These are phyloP conservation scores for Drosophila teissieri DNA, from an alignment of 1,140 invertebrate species.

Conservation along the genomic window DNA sequence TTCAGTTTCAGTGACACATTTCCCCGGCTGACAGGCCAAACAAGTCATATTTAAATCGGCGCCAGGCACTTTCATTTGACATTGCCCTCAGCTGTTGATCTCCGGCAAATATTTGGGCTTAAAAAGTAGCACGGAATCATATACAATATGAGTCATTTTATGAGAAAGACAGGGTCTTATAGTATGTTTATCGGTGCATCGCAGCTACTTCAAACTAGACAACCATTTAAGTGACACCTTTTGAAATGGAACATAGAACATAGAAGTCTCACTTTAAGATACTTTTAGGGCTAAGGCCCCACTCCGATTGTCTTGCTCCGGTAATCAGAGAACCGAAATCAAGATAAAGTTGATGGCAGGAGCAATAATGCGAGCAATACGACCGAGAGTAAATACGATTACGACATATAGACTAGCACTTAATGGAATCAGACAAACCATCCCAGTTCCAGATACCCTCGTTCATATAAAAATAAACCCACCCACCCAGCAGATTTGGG, in stretches of 20 bases:
- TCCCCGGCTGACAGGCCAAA: constrained; percentile 30
- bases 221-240: not conserved
- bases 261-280: too few species aligned
- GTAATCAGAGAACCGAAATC: constrained; percentile 38
- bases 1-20: constrained; percentile 42
- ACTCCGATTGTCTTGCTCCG: constrained; percentile 22
- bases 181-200: not conserved
- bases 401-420: constrained; percentile 44
- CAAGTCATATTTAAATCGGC: constrained; percentile 38
- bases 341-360: constrained; percentile 24
- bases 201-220: not conserved
- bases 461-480: not conserved
- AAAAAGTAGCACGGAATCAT: constrained; percentile 22
- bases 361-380: constrained; percentile 12
- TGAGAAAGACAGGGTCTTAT: not conserved
- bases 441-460: constrained; percentile 32
- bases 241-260: too few species aligned
- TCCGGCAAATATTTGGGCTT: constrained; percentile 43
- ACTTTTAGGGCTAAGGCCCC: constrained; percentile 32
- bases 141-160: constrained; percentile 47
- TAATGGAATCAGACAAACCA: constrained; percentile 58
- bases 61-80: constrained; percentile 51
- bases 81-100: constrained; percentile 31
- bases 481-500: constrained; percentile 11
- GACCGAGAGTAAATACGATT: constrained; percentile 37